These are phyloP conservation scores for Lepeophtheirus nordmannii DNA, from an alignment of 2,888 invertebrate species.

Conservation along the genomic window DNA sequence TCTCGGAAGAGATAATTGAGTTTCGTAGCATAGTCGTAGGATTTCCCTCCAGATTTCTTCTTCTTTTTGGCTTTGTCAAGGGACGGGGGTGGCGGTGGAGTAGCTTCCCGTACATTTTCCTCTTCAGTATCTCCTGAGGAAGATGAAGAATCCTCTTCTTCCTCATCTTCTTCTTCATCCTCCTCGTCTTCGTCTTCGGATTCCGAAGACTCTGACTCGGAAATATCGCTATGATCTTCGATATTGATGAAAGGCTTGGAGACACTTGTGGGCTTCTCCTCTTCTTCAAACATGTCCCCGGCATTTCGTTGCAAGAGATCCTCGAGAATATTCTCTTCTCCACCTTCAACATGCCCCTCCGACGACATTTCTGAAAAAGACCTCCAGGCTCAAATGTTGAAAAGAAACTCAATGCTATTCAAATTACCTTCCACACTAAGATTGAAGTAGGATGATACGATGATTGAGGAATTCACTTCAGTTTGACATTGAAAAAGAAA, in stretches of 20 bases:
- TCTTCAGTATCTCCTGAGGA: not conserved
- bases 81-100: slow-evolving; percentile 29
- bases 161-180: not conserved
- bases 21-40: slow-evolving; percentile 38
- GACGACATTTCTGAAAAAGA: not conserved
- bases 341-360: slow-evolving; percentile 10
- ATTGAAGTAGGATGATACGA: too few species aligned
- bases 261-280: not conserved
- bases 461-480: too few species aligned
- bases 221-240: slow-evolving; percentile 15
- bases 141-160: slow-evolving; percentile 35
- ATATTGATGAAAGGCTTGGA: not conserved
- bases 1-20: slow-evolving; percentile 85
- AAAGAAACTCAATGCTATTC: too few species aligned
- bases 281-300: slow-evolving; percentile 17
- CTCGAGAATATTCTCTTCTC: slow-evolving; percentile 22
- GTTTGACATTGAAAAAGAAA: too few species aligned
- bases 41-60: slow-evolving; percentile 14
- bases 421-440: too few species aligned
- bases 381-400: too few species aligned
- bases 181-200: not conserved
- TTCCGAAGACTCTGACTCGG: slow-evolving; percentile 15
- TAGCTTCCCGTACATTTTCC: slow-evolving; percentile 42
- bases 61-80: not conserved
- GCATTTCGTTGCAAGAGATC: slow-evolving; percentile 11